Evolutionary conservation across 2,888 invertebrate genomes (phyloP), one percentile per base, ranked within the genome.

Genomic region (Globia sparganii): DNA sequence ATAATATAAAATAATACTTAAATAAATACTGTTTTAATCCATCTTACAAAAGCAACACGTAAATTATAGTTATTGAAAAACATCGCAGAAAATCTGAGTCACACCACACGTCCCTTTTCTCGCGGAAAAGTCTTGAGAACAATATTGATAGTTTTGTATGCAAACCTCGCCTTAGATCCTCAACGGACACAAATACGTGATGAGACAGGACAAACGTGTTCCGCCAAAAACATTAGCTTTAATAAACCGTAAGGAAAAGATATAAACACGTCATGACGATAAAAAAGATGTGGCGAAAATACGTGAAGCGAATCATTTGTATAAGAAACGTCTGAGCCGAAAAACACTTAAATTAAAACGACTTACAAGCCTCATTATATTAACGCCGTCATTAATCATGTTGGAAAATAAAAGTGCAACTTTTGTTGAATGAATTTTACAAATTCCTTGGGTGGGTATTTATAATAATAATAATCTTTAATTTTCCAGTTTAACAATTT

Each of bases 161-260:
- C 70, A 80, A 73, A 80, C 34, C 58, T 67, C 46, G 56, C 31
- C n/a, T 75, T 25, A 43, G 3, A 67, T 69, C 69, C 40, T 40
- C 61, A 67, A 40, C 56, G n/a, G 59, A 43, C 61, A 37, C 69
- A 73, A 84, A 78, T 61, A 83, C 46, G 49, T 59, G 46, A 81
- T 15, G 67, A 59, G 62, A 28, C 74, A 72, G 49, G 40, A 34
- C 21, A 70, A 81, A 81, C 78, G 56, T 61, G 81, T 81, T 75
- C 66, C 70, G 34, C 65, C 58, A 53, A 65, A 75, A 71, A 68
- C 70, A 72, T 75, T 65, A 78, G 64, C 67, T 21, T 28, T 61
- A 71, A 85, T 75, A 78, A 75, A 74, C 71, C 66, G 74, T 21
- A 69, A 79, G 84, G 73, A 85, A 79, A 78, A 78, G 1, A 75